Conservation (phyloP, 1,140 invertebrate genomes). For the Lucilia cuprina region DNA sequence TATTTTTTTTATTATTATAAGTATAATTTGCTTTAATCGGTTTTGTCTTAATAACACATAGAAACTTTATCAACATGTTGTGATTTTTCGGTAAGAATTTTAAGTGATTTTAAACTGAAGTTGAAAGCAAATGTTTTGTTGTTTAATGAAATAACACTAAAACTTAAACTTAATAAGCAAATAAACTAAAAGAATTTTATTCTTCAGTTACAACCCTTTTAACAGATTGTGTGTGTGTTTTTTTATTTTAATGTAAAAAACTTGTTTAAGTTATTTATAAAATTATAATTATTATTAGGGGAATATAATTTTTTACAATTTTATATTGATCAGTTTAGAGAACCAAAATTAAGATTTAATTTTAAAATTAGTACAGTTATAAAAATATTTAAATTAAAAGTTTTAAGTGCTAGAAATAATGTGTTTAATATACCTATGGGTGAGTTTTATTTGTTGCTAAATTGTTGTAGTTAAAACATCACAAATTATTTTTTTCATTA, state of each 20-base stretch:
- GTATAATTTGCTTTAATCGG: not conserved
- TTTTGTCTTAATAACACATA: not conserved
- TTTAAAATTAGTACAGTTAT: no score
- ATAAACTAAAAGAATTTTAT: not conserved
- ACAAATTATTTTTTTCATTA: not conserved
- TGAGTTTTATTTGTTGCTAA: not conserved
- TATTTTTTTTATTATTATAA: conserved; percentile 1
- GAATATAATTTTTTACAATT: no score
- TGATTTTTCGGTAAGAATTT: not conserved
- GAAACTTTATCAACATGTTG: not conserved
- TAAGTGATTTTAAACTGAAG: not conserved
- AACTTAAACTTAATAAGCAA: not conserved
- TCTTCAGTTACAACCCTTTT: not conserved
- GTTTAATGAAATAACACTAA: not conserved
- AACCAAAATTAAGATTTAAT: no score
- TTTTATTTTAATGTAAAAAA: no score
- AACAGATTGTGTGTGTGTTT: no score
- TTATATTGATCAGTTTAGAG: no score
- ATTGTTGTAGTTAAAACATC: not conserved
- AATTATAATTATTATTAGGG: no score
- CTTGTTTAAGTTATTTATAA: no score
- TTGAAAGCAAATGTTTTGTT: not conserved
- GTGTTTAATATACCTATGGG: not conserved
- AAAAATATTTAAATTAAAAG: no score
- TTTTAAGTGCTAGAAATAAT: no score